Evolutionary conservation across 2,113 vertebrate genomes (phyloP).

Genomic region (Arizona elegans): DNA sequence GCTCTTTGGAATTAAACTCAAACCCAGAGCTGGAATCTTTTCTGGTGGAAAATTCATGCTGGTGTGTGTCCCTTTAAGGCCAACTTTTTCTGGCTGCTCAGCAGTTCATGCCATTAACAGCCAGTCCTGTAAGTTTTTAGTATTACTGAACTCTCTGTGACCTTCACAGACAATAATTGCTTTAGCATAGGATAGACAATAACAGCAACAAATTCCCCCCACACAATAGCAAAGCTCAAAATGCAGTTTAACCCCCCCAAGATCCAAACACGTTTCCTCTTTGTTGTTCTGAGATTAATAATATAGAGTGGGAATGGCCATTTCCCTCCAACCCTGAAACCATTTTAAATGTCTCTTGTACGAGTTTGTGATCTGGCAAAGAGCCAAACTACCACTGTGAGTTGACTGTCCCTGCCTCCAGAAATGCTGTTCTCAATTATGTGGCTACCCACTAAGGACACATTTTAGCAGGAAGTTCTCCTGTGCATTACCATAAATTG

Average conservation of each 20-base stretch:
- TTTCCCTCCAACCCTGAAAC: constrained; percentile 42
- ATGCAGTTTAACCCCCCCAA: constrained; percentile 62
- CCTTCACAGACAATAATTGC: constrained; percentile 67
- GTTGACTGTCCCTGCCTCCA: constrained; percentile 40
- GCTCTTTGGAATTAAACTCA: neutral
- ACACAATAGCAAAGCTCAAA: constrained; percentile 67
- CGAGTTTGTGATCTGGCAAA: constrained; percentile 51
- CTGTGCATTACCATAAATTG: neutral
- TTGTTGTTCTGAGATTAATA: constrained; percentile 60
- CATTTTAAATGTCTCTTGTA: constrained; percentile 57
- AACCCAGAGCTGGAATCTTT: constrained; percentile 3
- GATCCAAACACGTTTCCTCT: constrained; percentile 36
- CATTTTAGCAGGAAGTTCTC: neutral
- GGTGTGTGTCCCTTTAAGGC: constrained; percentile 49
- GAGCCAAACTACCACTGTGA: constrained; percentile 48
- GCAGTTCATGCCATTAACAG: constrained; percentile 41
- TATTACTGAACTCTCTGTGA: constrained; percentile 70
- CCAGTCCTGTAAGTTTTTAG: constrained; percentile 51
- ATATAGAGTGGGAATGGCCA: constrained; percentile 50
- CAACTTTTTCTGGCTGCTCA: constrained; percentile 36
- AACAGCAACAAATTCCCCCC: constrained; percentile 57
- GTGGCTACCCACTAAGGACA: neutral
- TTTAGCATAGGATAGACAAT: constrained; percentile 70
- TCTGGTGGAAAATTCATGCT: neutral
- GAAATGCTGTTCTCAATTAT: neutral